Evolutionary conservation across 2,888 invertebrate species (phyloP).

Genomic region (Bombylius major): DNA sequence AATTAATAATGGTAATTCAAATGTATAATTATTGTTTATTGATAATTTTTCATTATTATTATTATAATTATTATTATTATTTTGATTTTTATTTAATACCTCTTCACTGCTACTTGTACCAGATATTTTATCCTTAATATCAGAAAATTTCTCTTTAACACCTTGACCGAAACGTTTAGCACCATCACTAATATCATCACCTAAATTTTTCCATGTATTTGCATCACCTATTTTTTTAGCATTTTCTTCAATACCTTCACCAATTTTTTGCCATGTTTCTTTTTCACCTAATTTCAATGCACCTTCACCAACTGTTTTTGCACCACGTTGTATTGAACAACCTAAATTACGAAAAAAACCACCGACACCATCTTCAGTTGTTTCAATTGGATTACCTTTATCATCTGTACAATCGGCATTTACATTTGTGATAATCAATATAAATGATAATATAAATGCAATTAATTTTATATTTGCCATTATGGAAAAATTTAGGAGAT

Average conservation of each 20-base stretch:
- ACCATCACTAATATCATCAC: not conserved
- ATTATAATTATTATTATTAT: not conserved
- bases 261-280: conserved; percentile 19
- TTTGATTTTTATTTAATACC: not conserved
- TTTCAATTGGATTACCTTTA: not conserved
- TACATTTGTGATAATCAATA: not conserved
- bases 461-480: no score
- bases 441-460: not conserved
- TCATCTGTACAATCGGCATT: not conserved
- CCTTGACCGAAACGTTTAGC: not conserved
- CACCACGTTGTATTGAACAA: conserved; percentile 26
- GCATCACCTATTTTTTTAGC: conserved; percentile 22
- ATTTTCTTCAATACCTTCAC: conserved; percentile 25
- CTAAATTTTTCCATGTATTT: not conserved
- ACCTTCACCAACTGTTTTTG: conserved; percentile 24
- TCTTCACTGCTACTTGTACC: not conserved
- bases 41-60: not conserved
- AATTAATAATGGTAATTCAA: not conserved
- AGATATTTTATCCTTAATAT: not conserved
- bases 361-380: not conserved
- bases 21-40: not conserved
- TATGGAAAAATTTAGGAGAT: no score
- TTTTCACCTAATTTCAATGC: conserved; percentile 27
- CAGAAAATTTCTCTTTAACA: not conserved
- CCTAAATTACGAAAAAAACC: conserved; percentile 19